phyloP scores from a whole-genome alignment of 2,797 vertebrate genomes.

The Tinamus major region DNA sequence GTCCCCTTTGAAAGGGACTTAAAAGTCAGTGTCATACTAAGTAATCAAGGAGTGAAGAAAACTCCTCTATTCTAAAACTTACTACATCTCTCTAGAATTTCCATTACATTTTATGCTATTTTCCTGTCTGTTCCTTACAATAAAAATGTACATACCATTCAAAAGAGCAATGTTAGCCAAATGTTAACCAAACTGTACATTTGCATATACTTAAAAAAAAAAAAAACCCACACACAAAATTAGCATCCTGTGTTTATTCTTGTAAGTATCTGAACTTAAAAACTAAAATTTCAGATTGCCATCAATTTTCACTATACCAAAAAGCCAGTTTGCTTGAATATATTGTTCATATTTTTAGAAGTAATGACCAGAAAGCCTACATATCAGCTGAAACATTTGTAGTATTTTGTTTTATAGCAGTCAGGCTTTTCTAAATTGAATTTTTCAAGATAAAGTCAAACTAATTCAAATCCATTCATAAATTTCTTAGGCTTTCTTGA shows the following conservation, averaged over 20 bases:
- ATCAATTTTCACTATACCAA: not conserved
- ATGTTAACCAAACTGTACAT: not conserved
- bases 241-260: not conserved
- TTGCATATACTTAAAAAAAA: not conserved
- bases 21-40: not conserved
- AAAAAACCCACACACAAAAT: no score
- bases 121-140: not conserved
- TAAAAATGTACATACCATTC: not conserved
- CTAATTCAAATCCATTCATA: not conserved
- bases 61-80: not conserved
- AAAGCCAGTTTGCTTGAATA: not conserved
- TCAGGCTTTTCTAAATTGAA: not conserved
- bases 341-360: not conserved
- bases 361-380: not conserved
- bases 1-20: not conserved
- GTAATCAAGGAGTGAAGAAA: not conserved
- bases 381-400: not conserved
- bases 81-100: not conserved
- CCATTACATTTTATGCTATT: not conserved
- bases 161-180: not conserved
- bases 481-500: not conserved
- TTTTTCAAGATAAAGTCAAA: not conserved
- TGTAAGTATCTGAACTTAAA: not conserved
- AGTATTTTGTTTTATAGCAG: not conserved
- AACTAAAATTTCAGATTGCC: not conserved